phyloP scores from a whole-genome alignment of 1,140 invertebrate species.

The Neelides sp. region DNA sequence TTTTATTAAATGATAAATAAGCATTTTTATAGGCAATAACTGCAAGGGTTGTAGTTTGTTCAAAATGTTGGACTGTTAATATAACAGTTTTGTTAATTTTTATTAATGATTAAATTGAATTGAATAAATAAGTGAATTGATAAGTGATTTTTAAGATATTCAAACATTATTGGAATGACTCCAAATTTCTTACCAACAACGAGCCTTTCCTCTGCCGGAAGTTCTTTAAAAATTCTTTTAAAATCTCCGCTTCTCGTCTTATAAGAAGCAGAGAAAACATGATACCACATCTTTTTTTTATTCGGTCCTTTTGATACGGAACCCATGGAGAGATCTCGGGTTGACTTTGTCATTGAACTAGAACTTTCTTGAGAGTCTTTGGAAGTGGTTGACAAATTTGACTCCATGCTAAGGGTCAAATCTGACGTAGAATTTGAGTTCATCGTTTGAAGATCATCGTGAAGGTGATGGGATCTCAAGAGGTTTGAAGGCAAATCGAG shows the following conservation, averaged over 20 bases:
- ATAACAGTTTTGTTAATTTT: too few species aligned
- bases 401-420: slow-evolving; percentile 8
- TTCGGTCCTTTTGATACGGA: slow-evolving; percentile 4
- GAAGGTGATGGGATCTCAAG: not conserved
- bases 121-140: too few species aligned
- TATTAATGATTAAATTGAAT: too few species aligned
- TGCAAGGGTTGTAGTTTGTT: too few species aligned
- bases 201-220: slow-evolving; percentile 76
- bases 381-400: not conserved
- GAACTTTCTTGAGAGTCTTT: not conserved
- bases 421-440: not conserved
- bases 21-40: not conserved
- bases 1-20: not conserved
- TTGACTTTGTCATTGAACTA: not conserved
- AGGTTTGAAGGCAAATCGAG: not conserved
- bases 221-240: slow-evolving; percentile 79
- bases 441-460: not conserved
- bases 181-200: slow-evolving; percentile 63
- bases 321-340: not conserved
- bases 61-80: too few species aligned
- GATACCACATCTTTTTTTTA: slow-evolving; percentile 67
- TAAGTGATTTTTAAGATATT: not conserved
- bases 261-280: slow-evolving; percentile 79
- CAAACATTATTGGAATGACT: not conserved
- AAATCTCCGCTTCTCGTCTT: slow-evolving; percentile 86